Base-by-base conservation (phyloP, 2,797 vertebrate genomes). In the Galagoides demidoff region DNA sequence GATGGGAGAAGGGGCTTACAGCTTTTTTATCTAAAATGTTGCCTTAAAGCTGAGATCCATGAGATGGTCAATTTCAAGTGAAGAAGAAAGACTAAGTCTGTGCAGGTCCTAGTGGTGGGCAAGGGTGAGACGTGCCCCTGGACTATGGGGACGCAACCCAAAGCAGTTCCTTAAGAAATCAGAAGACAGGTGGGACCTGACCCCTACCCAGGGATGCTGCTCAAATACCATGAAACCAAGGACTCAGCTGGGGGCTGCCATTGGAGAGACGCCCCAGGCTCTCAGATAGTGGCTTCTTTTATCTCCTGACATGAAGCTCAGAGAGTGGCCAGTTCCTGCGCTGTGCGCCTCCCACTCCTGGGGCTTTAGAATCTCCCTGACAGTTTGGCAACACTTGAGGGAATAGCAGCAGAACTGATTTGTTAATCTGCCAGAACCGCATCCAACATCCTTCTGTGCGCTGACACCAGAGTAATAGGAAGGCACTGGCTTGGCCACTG, bases 391-490 rank as follows among this genome's bases (percentile, higher is more conserved):
- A 92, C 70, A 76, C 68, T 78, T 93, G 52, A 16, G 17, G 71
- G 76, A 97, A 91, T 14, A 93, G 94, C 93, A 96, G 94, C 85
- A 82, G 89, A 90, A 96, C 96, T 96, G 94, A 97, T 98, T 97
- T 97, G 96, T 98, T 98, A 63, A 98, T 98, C 96, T 96, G 96
- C 95, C 96, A 97, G n/a, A 34, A 20, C 92, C 45, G 39, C 79
- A 68, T 95, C 97, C 96, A 97, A 77, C 85, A 94, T 71, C 89
- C 95, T 95, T 98, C 94, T 94, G 88, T 93, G 92, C 55, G 25
- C 73, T 82, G 97, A 97, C 96, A 97, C 82, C 55, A 82, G 90
- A 89, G 96, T 94, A 97, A 96, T 73, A 83, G 92, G 43, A 66
- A 96, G 82, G 78, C 96, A 94, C 85, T 5, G 94, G 95, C 90